phyloP scores from a whole-genome alignment of 2,113 vertebrate genomes.

The Xiphophorus maculatus region DNA sequence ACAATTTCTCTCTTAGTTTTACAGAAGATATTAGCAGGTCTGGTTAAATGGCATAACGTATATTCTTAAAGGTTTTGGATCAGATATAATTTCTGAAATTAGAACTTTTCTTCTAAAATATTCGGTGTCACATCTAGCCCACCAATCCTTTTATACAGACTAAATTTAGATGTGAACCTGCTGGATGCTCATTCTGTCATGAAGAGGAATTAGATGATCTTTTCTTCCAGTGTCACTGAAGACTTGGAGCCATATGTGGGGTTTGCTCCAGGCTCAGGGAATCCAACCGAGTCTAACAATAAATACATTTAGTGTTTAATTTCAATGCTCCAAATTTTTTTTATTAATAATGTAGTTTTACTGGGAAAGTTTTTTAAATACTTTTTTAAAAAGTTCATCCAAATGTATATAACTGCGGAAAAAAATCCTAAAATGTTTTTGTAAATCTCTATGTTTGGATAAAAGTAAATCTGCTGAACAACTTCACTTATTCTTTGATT shows the following conservation, averaged over 20 bases:
- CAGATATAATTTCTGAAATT: neutral
- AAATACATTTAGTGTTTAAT: too few species aligned
- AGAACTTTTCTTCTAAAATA: neutral
- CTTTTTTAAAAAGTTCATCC: neutral
- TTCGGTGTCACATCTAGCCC: too few species aligned
- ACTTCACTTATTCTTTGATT: neutral
- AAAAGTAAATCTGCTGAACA: neutral
- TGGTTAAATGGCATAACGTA: neutral
- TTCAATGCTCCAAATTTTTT: too few species aligned
- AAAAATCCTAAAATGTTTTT: neutral
- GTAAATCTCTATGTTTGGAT: neutral
- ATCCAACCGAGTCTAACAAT: too few species aligned
- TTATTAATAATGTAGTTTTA: too few species aligned
- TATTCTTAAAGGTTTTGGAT: neutral
- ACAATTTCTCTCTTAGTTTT: neutral
- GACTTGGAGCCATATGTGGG: neutral
- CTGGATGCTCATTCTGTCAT: neutral
- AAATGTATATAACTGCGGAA: neutral
- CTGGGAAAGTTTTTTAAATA: too few species aligned
- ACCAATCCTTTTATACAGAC: neutral
- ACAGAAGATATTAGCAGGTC: neutral
- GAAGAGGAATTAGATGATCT: neutral
- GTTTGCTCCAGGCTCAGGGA: neutral
- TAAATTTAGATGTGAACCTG: neutral
- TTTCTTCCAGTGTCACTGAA: neutral